Evolutionary conservation across 2,888 invertebrate genomes (phyloP).

Genomic region (Malthinus seriepunctatus): DNA sequence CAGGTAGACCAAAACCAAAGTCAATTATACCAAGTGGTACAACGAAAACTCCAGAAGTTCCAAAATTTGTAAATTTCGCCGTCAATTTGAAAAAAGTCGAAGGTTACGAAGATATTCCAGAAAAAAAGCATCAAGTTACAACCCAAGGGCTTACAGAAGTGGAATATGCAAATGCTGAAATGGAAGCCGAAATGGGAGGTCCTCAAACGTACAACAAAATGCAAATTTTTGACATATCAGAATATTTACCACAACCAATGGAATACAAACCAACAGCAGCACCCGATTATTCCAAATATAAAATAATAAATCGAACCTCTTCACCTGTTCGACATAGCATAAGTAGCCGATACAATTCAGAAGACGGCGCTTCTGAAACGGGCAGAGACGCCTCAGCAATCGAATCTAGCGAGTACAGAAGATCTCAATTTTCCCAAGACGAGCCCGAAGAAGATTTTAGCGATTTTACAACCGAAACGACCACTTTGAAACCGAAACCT

Average conservation of each 20-base stretch:
- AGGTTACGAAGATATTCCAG: constrained; percentile 46
- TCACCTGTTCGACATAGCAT: constrained; percentile 32
- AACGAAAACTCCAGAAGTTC: constrained; percentile 39
- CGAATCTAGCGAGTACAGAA: constrained; percentile 1
- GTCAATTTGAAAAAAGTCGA: constrained; percentile 41
- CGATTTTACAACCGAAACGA: background rate
- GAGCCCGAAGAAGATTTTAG: background rate
- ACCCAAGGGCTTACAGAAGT: constrained; percentile 28
- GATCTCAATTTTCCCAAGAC: background rate
- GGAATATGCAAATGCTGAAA: constrained; percentile 13
- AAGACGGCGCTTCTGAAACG: constrained; percentile 26
- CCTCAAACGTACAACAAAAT: constrained; percentile 30
- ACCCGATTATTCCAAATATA: constrained; percentile 52
- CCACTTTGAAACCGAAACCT: background rate
- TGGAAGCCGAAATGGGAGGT: constrained; percentile 13
- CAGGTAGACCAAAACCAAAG: background rate
- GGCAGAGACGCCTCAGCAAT: background rate
- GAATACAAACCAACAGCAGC: constrained; percentile 46
- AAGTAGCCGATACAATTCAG: constrained; percentile 42
- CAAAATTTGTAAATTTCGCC: constrained; percentile 48
- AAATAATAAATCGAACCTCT: constrained; percentile 46
- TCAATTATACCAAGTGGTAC: constrained; percentile 24
- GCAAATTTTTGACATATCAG: constrained; percentile 49
- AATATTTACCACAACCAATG: constrained; percentile 47
- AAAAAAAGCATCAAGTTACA: constrained; percentile 37